Evolutionary conservation across 2,888 invertebrate genomes (phyloP).

Genomic region (Zonitis immaculata): DNA sequence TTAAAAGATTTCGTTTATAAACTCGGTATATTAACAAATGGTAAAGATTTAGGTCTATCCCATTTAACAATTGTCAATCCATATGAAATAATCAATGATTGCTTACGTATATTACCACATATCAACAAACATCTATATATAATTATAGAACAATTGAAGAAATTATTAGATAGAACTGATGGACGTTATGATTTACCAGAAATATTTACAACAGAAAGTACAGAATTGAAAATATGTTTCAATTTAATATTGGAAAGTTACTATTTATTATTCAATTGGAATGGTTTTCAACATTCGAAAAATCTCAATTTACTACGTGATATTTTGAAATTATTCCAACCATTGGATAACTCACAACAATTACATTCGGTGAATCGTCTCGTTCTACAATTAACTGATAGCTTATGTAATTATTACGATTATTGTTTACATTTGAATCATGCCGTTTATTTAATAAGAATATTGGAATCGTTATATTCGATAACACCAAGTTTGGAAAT

Average conservation of each 20-base stretch:
- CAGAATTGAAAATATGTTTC: slow-evolving; percentile 49
- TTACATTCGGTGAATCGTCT: slow-evolving; percentile 40
- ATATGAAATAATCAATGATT: slow-evolving; percentile 42
- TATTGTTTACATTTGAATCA: slow-evolving; percentile 54
- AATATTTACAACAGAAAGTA: slow-evolving; percentile 52
- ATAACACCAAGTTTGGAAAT: slow-evolving; percentile 46
- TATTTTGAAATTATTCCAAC: slow-evolving; percentile 54
- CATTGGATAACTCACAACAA: slow-evolving; percentile 32
- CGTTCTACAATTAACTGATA: slow-evolving; percentile 43
- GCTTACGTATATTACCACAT: slow-evolving; percentile 49
- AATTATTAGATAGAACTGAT: slow-evolving; percentile 52
- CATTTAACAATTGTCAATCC: slow-evolving; percentile 39
- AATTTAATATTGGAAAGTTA: slow-evolving; percentile 46
- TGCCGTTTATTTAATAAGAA: slow-evolving; percentile 54
- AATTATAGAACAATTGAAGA: slow-evolving; percentile 34
- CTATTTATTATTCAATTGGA: slow-evolving; percentile 52
- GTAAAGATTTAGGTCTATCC: slow-evolving; percentile 34
- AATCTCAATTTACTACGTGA: slow-evolving; percentile 44
- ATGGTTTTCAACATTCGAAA: slow-evolving; percentile 45
- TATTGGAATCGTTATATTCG: slow-evolving; percentile 51
- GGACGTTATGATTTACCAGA: slow-evolving; percentile 55
- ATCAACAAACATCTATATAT: slow-evolving; percentile 48
- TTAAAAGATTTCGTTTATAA: slow-evolving; percentile 59
- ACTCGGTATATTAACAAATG: slow-evolving; percentile 48
- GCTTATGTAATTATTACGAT: slow-evolving; percentile 50